Base-by-base conservation (phyloP, 1,140 invertebrate species). In the Rhyacophila brunnea region DNA sequence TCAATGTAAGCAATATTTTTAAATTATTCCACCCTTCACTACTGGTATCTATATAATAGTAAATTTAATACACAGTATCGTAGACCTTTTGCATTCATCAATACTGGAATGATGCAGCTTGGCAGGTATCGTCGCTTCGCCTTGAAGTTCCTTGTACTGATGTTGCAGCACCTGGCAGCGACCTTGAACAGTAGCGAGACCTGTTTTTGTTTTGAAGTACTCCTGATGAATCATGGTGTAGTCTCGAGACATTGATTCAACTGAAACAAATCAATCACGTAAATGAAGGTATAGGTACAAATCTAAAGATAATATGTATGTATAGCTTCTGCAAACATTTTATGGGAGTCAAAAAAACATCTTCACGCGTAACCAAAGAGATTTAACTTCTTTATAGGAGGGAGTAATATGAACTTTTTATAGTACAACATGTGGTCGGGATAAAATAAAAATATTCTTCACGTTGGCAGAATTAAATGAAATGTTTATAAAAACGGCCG, bases 171-270 rank as follows among this genome's bases (percentile, higher is more conserved):
- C 42, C 32, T 54, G 58, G 42, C 55, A 58, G 9, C 55, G 47
- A 6, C 58, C 59, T 48, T 61, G 63, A 1, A 70, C 67, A 5
- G 71, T 68, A 20, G 74, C 74, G 17, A 78, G 62, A 10, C 69
- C 70, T 13, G 55, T 70, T 52, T 72, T 72, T 45, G 71, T 70
- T 0, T 68, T 58, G 67, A 71, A 79, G 60, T 78, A 79, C 59
- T 79, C 77, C 19, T 75, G 71, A 52, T 78, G 75, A 0, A 79
- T 71, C n/a, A 74, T 72, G 36, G 74, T 75, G 62, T 78, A 79
- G 62, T 79, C 77, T 0, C 77, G 68, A 60, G 73, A 70, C 74
- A 79, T 75, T 1, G 75, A 70, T 36, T 72, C 68, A 68, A 79
- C 77, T 79, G 57, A 34, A 66, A 64, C 46, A 48, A n/a, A 45